These are phyloP conservation scores for Todus mexicanus DNA, from an alignment of 2,797 vertebrate species.

Conservation along the genomic window DNA sequence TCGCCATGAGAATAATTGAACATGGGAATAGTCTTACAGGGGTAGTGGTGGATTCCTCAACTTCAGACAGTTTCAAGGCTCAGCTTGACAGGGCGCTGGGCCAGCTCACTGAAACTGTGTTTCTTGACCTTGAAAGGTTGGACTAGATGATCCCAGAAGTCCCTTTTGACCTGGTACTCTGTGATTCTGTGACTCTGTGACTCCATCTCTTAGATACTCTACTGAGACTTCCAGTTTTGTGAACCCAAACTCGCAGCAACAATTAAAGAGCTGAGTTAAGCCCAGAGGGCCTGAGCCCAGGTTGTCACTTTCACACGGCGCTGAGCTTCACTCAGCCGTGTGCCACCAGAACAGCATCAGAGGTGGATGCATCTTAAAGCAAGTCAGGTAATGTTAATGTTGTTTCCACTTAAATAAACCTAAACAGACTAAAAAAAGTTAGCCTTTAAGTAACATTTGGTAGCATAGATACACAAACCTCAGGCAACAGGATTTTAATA, in stretches of 20 bases:
- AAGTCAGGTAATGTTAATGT: background rate
- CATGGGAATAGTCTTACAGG: too few species aligned
- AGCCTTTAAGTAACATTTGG: background rate
- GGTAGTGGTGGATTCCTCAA: too few species aligned
- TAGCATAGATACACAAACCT: background rate
- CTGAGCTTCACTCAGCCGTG: fast-evolving
- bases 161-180: too few species aligned
- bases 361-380: background rate
- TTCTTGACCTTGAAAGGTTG: too few species aligned
- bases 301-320: background rate
- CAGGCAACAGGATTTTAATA: background rate
- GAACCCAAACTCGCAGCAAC: background rate
- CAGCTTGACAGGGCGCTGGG: too few species aligned
- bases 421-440: background rate
- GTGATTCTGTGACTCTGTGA: too few species aligned
- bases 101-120: too few species aligned
- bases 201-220: background rate
- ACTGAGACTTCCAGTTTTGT: background rate
- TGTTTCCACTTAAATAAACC: background rate
- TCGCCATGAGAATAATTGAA: too few species aligned
- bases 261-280: background rate
- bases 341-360: background rate
- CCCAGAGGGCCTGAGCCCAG: background rate
- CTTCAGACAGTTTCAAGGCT: too few species aligned
- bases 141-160: too few species aligned